These are phyloP conservation scores for Lagopus leucura DNA, from an alignment of 2,113 vertebrate species.

Conservation along the genomic window DNA sequence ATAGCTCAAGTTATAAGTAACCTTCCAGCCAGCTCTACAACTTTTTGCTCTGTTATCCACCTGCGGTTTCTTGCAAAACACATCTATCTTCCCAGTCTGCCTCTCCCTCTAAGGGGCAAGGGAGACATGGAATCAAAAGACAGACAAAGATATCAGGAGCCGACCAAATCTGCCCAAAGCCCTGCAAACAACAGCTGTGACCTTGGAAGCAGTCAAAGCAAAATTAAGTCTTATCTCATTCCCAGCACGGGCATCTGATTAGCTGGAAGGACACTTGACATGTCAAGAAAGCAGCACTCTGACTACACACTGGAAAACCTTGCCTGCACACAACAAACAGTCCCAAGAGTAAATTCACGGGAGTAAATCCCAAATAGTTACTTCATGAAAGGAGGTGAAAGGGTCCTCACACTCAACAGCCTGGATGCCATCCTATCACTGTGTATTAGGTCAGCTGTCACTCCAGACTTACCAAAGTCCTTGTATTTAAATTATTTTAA, in stretches of 20 bases:
- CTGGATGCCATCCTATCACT: neutral
- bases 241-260: conserved; percentile 41
- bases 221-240: conserved; percentile 47
- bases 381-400: neutral
- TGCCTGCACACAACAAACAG: neutral
- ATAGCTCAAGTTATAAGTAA: neutral
- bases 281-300: neutral
- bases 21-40: neutral
- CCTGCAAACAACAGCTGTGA: conserved; percentile 52
- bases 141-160: conserved; percentile 29
- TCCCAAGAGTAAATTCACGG: neutral
- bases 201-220: conserved; percentile 65
- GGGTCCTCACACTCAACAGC: neutral
- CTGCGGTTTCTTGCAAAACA: neutral
- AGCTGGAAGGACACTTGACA: conserved; percentile 26
- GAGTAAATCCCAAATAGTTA: neutral
- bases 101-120: neutral
- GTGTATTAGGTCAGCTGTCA: neutral
- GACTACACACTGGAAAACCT: neutral
- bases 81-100: neutral
- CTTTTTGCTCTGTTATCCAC: neutral
- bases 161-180: conserved; percentile 15
- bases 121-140: neutral
- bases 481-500: neutral
- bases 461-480: neutral